Base-by-base conservation (phyloP, 2,888 invertebrate species). In the Boloria selene region DNA sequence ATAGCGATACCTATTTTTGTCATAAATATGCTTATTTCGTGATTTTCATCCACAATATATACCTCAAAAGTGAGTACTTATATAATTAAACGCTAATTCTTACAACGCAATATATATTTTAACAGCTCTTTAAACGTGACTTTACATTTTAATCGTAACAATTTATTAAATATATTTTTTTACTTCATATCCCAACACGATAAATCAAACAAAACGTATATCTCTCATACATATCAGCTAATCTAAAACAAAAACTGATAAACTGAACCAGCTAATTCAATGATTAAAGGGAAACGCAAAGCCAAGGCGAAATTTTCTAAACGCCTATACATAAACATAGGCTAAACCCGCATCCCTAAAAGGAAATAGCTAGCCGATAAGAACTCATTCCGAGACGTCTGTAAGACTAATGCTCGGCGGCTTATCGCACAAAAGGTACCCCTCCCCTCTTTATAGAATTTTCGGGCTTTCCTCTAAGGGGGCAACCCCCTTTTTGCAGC, bases 341-440 rank as follows among this genome's bases (percentile, higher is more conserved):
- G 56, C 70, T 71, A 69, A 69, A 67, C 74, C 74, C 74, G 74
- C 74, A 74, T 74, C 68, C 66, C 76, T 76, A 77, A 83, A 81
- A 87, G 88, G 90, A 89, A 90, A 87, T 88, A 85, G 80, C 84
- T 80, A 81, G 79, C 81, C 79, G 90, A 91, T 91, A 91, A 91
- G 88, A 89, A 85, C 79, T 84, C 80, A 80, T 79, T 77, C 71
- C 70, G 75, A 86, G 85, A 85, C 82, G 87, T 86, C 85, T 85
- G 79, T 83, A 84, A 86, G 90, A 89, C 86, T 87, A 87, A 90
- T 90, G 90, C 73, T 72, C 75, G 47, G 14, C 47, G 84, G 89
- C 90, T 91, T 91, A 91, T 91, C 90, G 83, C 75, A 88, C 87
- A 87, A 88, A 89, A 90, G 89, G 90, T 87, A 87, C 88, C 82